Percentiles rank a stretch among this genome's conserved stretches.
These are phyloP conservation scores for Chalcosyrphus nemorum DNA, from an alignment of 2,888 invertebrate genomes.

Conservation along the genomic window DNA sequence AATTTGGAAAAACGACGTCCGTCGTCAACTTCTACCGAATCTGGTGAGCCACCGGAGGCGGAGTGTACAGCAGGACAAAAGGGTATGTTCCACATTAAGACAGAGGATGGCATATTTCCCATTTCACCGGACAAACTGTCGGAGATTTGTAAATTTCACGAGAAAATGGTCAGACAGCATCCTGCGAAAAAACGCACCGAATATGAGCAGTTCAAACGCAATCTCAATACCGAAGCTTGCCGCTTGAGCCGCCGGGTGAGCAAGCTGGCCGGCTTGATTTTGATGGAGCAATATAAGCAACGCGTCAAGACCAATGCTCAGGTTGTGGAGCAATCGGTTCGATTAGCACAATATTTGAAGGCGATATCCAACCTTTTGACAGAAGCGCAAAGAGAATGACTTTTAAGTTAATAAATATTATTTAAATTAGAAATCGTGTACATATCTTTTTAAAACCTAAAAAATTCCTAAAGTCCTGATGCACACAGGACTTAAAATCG, in stretches of 20 bases:
- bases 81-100: constrained; percentile 24
- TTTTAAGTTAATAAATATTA: no score
- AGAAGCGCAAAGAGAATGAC: no score
- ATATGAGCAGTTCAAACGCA: constrained; percentile 59
- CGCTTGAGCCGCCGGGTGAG: constrained; percentile 75
- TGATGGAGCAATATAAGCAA: constrained; percentile 75
- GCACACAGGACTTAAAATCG: no score
- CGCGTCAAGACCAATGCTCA: constrained; percentile 73
- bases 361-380: constrained; percentile 74
- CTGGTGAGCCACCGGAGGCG: not conserved
- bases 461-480: no score
- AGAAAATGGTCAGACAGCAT: constrained; percentile 71
- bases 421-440: no score
- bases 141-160: constrained; percentile 75
- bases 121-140: constrained; percentile 65
- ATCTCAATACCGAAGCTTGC: constrained; percentile 74
- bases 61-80: not conserved
- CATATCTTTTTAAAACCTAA: no score
- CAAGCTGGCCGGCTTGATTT: constrained; percentile 75
- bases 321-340: constrained; percentile 76
- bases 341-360: constrained; percentile 77
- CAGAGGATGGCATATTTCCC: constrained; percentile 29
- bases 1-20: not conserved
- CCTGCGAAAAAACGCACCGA: constrained; percentile 63
- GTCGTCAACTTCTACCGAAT: not conserved